A percentile compares a stretch with the other conserved stretches of the same genome.
These are phyloP conservation scores for Scotopteryx bipunctaria DNA, from an alignment of 2,888 invertebrate species.

Conservation along the genomic window DNA sequence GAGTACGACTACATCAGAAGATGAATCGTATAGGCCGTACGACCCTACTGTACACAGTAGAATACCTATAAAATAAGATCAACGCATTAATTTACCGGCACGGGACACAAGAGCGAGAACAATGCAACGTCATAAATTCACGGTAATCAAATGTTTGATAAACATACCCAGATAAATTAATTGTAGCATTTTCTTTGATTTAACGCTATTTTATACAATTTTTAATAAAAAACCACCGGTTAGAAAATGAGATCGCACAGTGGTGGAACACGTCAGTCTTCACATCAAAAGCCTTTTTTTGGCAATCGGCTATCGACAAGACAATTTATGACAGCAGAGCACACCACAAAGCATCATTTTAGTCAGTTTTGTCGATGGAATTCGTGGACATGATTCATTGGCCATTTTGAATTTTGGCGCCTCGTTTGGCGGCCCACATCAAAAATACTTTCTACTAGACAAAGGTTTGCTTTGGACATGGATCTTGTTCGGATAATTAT, in stretches of 20 bases:
- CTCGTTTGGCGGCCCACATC: too few relatives aligned
- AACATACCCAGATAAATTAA: slow-evolving; percentile 68
- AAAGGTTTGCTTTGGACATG: not conserved
- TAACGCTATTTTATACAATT: slow-evolving; percentile 45
- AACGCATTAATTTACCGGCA: slow-evolving; percentile 45
- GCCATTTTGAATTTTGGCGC: slow-evolving; percentile 52
- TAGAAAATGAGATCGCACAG: slow-evolving; percentile 45
- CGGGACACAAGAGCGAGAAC: too few relatives aligned
- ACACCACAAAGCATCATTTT: too few relatives aligned
- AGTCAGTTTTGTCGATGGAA: slow-evolving; percentile 71
- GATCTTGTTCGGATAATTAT: not conserved
- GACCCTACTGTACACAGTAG: slow-evolving; percentile 63
- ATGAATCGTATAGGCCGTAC: slow-evolving; percentile 85
- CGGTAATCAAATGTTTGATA: slow-evolving; percentile 55
- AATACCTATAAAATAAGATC: slow-evolving; percentile 60
- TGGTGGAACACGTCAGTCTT: slow-evolving; percentile 69
- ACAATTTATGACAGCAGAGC: slow-evolving; percentile 36
- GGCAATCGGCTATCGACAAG: slow-evolving; percentile 16
- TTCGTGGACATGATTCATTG: slow-evolving; percentile 72
- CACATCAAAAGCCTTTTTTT: not conserved
- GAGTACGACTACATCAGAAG: slow-evolving; percentile 92
- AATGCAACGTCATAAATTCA: slow-evolving; percentile 36
- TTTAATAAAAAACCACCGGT: slow-evolving; percentile 39
- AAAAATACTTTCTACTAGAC: not conserved
- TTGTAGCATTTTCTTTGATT: slow-evolving; percentile 61